Evolutionary conservation across 2,888 invertebrate species (phyloP), one percentile per base, ranked within the genome.

Genomic region (Pyrrhia umbra): DNA sequence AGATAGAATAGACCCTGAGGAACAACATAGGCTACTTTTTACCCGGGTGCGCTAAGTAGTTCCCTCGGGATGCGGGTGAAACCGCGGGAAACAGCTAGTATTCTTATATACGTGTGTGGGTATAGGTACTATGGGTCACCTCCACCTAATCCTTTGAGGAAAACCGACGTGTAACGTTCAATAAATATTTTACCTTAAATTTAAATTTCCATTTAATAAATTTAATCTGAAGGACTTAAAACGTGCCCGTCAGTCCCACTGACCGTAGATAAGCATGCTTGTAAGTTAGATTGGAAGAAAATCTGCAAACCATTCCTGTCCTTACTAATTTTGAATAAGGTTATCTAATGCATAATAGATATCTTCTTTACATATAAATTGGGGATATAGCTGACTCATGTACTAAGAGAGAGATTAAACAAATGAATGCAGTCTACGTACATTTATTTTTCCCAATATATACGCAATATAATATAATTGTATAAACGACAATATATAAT

Each of bases 131-230:
- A 34, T n/a, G n/a, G 13, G 9, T 34, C 2, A n/a, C 13, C 5
- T 34, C 13, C n/a, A 34, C 5, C n/a, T 34, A 34, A 34, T 34
- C 34, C 34, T 34, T n/a, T 34, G 5, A 34, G 2, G 9, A 34
- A 34, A 34, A 34, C 34, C 4, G n/a, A n/a, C 52, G 58, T 43
- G 47, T 57, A 57, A 25, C 51, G 34, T 34, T 43, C 20, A 8
- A 27, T 43, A 25, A 42, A 70, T 27, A 51, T 47, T 67, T 37
- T 46, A 56, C 45, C 39, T 62, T 25, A 54, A 1, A 69, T 68
- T 69, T 74, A 55, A 62, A 78, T 70, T 66, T 72, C 55, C 55
- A 73, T 71, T 78, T 52, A 67, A 67, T 63, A 69, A 60, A 66
- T 75, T 66, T 67, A 37, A 16, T 20, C 34, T 21, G 16, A 21